Base-by-base conservation (phyloP, 2,888 invertebrate species). In the Liodrosophila aerea region DNA sequence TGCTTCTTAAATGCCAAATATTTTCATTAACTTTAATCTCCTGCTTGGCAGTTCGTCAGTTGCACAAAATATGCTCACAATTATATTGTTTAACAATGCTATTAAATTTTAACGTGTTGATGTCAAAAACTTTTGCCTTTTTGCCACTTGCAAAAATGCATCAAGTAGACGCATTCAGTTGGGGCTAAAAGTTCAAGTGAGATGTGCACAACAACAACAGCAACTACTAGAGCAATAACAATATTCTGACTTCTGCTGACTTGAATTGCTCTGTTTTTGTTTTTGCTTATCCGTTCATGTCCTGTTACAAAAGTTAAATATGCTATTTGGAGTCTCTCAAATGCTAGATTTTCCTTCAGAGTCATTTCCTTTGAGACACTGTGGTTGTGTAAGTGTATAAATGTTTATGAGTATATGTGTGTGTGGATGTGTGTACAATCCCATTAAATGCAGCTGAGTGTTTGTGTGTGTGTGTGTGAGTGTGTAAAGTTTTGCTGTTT, bases 361-460 rank as follows among this genome's bases (percentile, higher is more conserved):
- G 49, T 41, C 56, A 64, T 67, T 67, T 64, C 59, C 64, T 60
- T 64, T 64, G 68, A 64, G 64, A 54, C 46, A 11, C 9, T 15
- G 13, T 18, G 22, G 5, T 7, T 4, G 40, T 12, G 13, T 18
- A 22, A 22, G 36, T n/a, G n/a, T n/a, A n/a, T n/a, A n/a, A n/a
- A n/a, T n/a, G n/a, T n/a, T n/a, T n/a, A n/a, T n/a, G n/a, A n/a
- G n/a, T 18, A 15, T 33, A 29, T 18, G 15, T 51, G 12, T 11
- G 9, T 22, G 7, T 33, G 15, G 33, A n/a, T 46, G 37, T 43
- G 33, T 49, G 39, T 44, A 4, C 34, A 49, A 58, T 31, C 30
- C 29, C 44, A 36, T 49, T 64, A 58, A 51, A 18, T 45, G 49
- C 45, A 53, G 33, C 47, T 45, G 18, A 13, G 41, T n/a, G 16